Conservation (phyloP, 1,140 invertebrate genomes). For the Apolygus lucorum region DNA sequence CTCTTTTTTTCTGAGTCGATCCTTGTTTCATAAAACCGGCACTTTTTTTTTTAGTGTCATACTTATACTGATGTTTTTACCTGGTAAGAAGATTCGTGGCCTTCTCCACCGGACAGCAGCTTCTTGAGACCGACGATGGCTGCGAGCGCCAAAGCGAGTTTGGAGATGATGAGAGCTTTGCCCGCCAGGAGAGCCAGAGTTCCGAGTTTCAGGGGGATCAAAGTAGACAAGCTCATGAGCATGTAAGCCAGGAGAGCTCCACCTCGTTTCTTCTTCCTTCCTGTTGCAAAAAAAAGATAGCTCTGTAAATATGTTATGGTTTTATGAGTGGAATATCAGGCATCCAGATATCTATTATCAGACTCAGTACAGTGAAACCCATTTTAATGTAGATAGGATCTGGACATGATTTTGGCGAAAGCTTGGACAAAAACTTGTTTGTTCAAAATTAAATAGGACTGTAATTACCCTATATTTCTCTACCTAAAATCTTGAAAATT, state of each 20-base stretch:
- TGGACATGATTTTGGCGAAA: too few relatives aligned
- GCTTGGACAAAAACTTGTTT: too few relatives aligned
- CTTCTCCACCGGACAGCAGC: slow-evolving; percentile 45
- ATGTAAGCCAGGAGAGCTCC: slow-evolving; percentile 64
- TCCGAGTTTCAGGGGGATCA: slow-evolving; percentile 68
- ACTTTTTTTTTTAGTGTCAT: not conserved
- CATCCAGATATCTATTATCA: too few relatives aligned
- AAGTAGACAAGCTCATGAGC: slow-evolving; percentile 63
- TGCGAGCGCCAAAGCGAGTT: slow-evolving; percentile 66
- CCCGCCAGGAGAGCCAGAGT: slow-evolving; percentile 68
- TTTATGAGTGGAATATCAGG: not conserved
- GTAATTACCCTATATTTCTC: too few relatives aligned
- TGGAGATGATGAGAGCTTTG: slow-evolving; percentile 73
- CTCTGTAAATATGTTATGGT: not conserved
- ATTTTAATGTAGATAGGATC: too few relatives aligned
- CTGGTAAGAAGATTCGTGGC: slow-evolving; percentile 31
- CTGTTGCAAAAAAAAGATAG: slow-evolving; percentile 33
- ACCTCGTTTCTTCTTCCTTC: slow-evolving; percentile 57
- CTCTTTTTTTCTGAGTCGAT: too few relatives aligned
- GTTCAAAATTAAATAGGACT: too few relatives aligned
- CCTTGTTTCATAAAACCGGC: too few relatives aligned
- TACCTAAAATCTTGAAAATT: too few relatives aligned
- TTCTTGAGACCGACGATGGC: slow-evolving; percentile 77
- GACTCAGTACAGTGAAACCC: not conserved
- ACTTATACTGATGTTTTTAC: slow-evolving; percentile 9